Conservation (phyloP, 92 coral and sea anemone genomes). For the Zoanthus gigantus region DNA sequence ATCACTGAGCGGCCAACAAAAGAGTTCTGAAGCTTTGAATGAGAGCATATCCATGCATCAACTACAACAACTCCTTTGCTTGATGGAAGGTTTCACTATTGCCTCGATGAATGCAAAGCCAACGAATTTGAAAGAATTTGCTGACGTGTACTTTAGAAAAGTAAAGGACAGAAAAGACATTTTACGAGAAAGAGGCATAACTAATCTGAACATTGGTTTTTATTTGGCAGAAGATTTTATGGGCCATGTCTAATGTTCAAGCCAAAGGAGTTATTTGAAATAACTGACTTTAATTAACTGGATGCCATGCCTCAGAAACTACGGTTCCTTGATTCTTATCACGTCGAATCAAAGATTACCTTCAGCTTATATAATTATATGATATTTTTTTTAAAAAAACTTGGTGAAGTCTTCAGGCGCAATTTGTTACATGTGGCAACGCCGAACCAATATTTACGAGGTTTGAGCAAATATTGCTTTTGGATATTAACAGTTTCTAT, state of each 20-base stretch:
- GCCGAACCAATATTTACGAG: too few species aligned
- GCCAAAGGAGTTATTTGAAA: not conserved
- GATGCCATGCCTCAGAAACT: not conserved
- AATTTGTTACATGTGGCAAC: too few species aligned
- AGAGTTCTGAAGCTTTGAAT: not conserved
- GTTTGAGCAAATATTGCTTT: too few species aligned
- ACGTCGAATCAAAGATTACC: too few species aligned
- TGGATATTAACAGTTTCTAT: too few species aligned
- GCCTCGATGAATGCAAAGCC: slow-evolving; percentile 64
- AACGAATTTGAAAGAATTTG: slow-evolving; percentile 65
- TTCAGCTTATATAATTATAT: too few species aligned
- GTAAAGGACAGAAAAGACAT: slow-evolving; percentile 55
- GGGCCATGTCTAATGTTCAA: slow-evolving; percentile 37
- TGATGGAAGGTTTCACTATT: slow-evolving; percentile 69
- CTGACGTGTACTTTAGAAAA: slow-evolving; percentile 59
- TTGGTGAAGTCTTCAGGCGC: too few species aligned
- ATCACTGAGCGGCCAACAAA: not conserved
- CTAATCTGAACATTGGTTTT: slow-evolving; percentile 66
- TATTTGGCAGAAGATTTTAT: slow-evolving; percentile 57
- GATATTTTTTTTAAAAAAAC: too few species aligned
- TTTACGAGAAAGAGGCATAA: slow-evolving; percentile 62
- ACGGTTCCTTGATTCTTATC: not conserved
- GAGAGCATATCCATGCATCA: slow-evolving; percentile 42
- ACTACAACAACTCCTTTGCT: slow-evolving; percentile 64
- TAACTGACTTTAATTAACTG: not conserved